A percentile compares a stretch with the other conserved stretches of the same genome.
Conservation (phyloP, 2,888 invertebrate species). For the Tetranychus piercei region DNA sequence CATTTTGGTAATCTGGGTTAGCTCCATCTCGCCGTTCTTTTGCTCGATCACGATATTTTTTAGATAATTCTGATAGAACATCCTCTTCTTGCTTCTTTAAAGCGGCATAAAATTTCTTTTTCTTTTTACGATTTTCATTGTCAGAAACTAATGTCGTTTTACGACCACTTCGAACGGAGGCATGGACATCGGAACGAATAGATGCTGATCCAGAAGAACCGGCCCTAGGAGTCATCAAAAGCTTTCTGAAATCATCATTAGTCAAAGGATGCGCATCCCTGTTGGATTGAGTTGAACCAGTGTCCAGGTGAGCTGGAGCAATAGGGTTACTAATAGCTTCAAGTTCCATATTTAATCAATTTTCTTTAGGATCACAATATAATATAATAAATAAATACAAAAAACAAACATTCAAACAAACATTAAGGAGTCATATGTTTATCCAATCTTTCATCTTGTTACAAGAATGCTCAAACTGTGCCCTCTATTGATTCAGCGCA, state of each 20-base stretch:
- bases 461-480: too few species aligned
- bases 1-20: slow-evolving; percentile 54
- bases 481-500: too few species aligned
- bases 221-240: slow-evolving; percentile 75
- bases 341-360: neutral
- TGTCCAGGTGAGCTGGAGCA: slow-evolving; percentile 17
- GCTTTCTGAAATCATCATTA: slow-evolving; percentile 88
- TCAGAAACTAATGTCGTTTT: neutral
- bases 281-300: neutral
- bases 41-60: slow-evolving; percentile 73
- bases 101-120: slow-evolving; percentile 74
- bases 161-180: slow-evolving; percentile 2
- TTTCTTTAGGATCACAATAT: neutral
- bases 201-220: slow-evolving; percentile 21
- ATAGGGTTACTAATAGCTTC: slow-evolving; percentile 22
- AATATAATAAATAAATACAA: too few species aligned
- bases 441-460: neutral
- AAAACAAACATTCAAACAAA: neutral
- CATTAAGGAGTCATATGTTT: neutral
- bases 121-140: slow-evolving; percentile 63
- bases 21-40: slow-evolving; percentile 69
- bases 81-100: slow-evolving; percentile 67
- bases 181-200: slow-evolving; percentile 10
- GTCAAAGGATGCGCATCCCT: slow-evolving; percentile 42
- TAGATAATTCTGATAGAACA: slow-evolving; percentile 75